These are phyloP conservation scores for Psix sp. DNA, from an alignment of 1,140 invertebrate species.

Conservation along the genomic window DNA sequence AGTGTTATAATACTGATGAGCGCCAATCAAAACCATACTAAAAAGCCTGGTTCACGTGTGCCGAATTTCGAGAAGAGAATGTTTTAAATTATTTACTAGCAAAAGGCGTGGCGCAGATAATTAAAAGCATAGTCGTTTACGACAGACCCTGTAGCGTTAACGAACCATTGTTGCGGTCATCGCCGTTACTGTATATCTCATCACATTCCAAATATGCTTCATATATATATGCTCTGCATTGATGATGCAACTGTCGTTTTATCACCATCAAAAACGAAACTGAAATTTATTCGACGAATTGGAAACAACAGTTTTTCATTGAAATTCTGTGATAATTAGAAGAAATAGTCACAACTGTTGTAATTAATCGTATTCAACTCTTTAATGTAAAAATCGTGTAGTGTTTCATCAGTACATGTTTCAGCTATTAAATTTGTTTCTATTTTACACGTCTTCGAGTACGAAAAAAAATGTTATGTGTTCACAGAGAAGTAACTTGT, in stretches of 20 bases:
- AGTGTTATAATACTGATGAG: background rate
- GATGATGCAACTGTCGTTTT: constrained; percentile 40
- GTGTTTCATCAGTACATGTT: too few species aligned
- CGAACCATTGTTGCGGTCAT: constrained; percentile 57
- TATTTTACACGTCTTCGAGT: too few species aligned
- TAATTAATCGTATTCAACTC: too few species aligned
- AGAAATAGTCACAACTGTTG: too few species aligned
- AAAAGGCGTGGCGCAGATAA: constrained; percentile 53
- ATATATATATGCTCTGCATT: constrained; percentile 29
- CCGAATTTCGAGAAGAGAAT: constrained; percentile 42
- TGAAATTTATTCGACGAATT: constrained; percentile 1
- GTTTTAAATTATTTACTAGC: constrained; percentile 58
- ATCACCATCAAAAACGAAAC: constrained; percentile 16
- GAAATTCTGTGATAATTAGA: background rate
- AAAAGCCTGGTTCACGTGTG: constrained; percentile 26
- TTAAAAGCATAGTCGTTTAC: constrained; percentile 55
- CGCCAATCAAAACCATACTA: constrained; percentile 15
- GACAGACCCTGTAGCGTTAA: constrained; percentile 50
- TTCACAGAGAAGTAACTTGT: too few species aligned
- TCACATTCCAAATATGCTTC: constrained; percentile 21
- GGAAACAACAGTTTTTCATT: background rate
- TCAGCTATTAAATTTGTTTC: too few species aligned
- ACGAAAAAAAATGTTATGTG: too few species aligned
- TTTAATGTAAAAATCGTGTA: too few species aligned
- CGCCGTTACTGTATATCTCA: constrained; percentile 42